These are phyloP conservation scores for Echeneis naucrates DNA, from an alignment of 2,797 vertebrate species.

Conservation along the genomic window DNA sequence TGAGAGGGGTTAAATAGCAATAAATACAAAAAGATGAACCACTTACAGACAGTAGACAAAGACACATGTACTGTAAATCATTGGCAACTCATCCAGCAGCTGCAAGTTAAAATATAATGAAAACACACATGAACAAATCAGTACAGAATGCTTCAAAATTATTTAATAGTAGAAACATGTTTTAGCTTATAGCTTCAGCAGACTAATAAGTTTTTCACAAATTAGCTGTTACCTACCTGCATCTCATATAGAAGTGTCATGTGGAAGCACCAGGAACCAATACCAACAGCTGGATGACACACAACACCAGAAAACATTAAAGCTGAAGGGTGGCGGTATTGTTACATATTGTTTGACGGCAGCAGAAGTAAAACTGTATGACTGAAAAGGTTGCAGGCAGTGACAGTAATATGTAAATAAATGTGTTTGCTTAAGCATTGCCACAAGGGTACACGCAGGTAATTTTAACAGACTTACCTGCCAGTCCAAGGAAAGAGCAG, in stretches of 20 bases:
- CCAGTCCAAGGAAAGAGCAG: constrained; percentile 93
- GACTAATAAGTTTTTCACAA: background rate
- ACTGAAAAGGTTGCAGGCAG: background rate
- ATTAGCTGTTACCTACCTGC: constrained; percentile 88
- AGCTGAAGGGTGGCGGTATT: constrained; percentile 2
- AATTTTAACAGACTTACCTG: constrained; percentile 83
- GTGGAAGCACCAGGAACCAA: constrained; percentile 99
- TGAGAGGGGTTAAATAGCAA: constrained; percentile 7
- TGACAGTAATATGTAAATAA: background rate
- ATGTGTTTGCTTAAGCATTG: background rate
- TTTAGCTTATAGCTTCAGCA: constrained; percentile 3
- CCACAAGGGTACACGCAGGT: background rate
- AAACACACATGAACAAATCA: background rate
- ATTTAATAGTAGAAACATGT: background rate
- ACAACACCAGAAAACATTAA: constrained; percentile 8
- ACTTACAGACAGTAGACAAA: constrained; percentile 99
- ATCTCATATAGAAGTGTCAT: constrained; percentile 99
- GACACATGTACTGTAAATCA: constrained; percentile 98
- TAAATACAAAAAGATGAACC: constrained; percentile 35
- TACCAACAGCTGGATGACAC: constrained; percentile 91
- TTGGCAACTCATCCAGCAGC: constrained; percentile 98
- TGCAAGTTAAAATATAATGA: constrained; percentile 73
- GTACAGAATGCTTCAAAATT: background rate
- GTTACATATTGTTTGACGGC: background rate
- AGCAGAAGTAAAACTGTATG: background rate